phyloP scores from a whole-genome alignment of 2,797 vertebrate genomes.

The Rhinatrema bivittatum region DNA sequence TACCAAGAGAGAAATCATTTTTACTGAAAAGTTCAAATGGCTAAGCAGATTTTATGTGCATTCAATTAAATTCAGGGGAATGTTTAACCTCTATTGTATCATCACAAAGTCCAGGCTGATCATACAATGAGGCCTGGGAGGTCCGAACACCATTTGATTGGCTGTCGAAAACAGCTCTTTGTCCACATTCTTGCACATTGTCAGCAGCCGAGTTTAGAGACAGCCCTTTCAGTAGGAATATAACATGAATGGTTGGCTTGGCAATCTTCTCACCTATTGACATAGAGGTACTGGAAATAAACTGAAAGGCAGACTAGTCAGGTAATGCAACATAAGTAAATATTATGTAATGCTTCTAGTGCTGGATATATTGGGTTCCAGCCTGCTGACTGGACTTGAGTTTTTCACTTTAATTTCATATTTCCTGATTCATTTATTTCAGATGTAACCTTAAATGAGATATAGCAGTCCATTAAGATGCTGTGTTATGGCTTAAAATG shows the following conservation, averaged over 20 bases:
- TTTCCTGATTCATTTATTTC: conserved; percentile 19
- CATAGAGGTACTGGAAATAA: conserved; percentile 20
- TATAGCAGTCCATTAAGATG: not conserved
- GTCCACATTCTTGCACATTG: conserved; percentile 29
- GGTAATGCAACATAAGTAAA: conserved; percentile 29
- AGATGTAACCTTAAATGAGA: too few species aligned
- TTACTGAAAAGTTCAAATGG: conserved; percentile 32
- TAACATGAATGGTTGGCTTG: conserved; percentile 32
- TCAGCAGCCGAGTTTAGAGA: conserved; percentile 25
- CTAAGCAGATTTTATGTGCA: conserved; percentile 47
- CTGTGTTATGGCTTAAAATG: not conserved
- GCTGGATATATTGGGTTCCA: not conserved
- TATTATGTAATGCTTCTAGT: conserved; percentile 4
- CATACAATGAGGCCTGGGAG: conserved; percentile 61
- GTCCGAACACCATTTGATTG: conserved; percentile 38
- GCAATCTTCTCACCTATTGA: conserved; percentile 25
- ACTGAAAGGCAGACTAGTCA: conserved; percentile 21
- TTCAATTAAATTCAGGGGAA: conserved; percentile 71
- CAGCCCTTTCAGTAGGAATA: conserved; percentile 57
- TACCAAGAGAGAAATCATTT: not conserved
- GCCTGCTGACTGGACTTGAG: not conserved
- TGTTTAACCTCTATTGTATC: conserved; percentile 84
- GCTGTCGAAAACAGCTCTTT: conserved; percentile 29
- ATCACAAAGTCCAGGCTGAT: conserved; percentile 82
- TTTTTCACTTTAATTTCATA: conserved; percentile 1